Evolutionary conservation across 2,888 invertebrate genomes (phyloP).

Genomic region (Ptychoptera contaminata): DNA sequence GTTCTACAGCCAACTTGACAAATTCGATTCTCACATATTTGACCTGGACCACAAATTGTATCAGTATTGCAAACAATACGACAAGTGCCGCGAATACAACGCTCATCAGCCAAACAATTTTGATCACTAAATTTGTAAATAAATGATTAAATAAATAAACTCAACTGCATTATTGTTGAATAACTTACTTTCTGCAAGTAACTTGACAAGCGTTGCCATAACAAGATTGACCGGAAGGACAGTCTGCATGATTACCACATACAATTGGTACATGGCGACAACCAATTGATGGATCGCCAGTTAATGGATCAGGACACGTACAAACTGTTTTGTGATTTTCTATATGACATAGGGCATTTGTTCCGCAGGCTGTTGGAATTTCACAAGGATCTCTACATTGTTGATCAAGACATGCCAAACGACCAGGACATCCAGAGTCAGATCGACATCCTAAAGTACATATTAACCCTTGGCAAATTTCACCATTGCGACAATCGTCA

Average conservation of each 20-base stretch:
- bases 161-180: background rate
- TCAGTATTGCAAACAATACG: conserved; percentile 77
- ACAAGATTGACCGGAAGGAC: conserved; percentile 55
- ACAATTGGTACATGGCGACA: conserved; percentile 51
- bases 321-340: conserved; percentile 59
- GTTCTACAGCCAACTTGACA: conserved; percentile 78
- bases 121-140: conserved; percentile 42
- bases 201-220: conserved; percentile 63
- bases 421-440: conserved; percentile 56
- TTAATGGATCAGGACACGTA: conserved; percentile 50
- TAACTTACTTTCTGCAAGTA: conserved; percentile 52
- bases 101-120: conserved; percentile 70
- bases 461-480: conserved; percentile 68
- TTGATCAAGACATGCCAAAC: conserved; percentile 58
- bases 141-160: conserved; percentile 4
- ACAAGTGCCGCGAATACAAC: conserved; percentile 70
- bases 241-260: conserved; percentile 51
- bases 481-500: conserved; percentile 73
- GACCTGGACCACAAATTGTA: conserved; percentile 58
- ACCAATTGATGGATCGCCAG: conserved; percentile 57
- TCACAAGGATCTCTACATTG: conserved; percentile 65
- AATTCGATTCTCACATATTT: conserved; percentile 75
- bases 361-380: conserved; percentile 65
- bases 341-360: conserved; percentile 60
- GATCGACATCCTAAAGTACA: conserved; percentile 71